These are phyloP conservation scores for Pseudorectes ferrugineus DNA, from an alignment of 2,113 vertebrate species.

Conservation along the genomic window DNA sequence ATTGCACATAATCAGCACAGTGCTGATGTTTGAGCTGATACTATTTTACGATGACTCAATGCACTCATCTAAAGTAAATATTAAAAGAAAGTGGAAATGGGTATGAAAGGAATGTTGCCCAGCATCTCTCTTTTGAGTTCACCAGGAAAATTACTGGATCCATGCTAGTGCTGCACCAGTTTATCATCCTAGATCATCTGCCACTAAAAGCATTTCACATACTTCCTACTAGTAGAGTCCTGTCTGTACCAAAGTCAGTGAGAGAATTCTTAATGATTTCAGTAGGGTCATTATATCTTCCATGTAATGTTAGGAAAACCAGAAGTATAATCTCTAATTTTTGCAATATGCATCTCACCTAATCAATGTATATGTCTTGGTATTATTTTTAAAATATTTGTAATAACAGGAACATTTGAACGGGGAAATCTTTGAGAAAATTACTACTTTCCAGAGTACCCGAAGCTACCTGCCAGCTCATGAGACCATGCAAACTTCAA, in stretches of 20 bases:
- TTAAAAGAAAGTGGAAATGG: not conserved
- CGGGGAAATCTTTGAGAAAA: not conserved
- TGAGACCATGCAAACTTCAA: not conserved
- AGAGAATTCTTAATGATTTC: not conserved
- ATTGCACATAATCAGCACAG: not conserved
- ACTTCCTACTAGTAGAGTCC: not conserved
- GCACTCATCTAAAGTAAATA: not conserved
- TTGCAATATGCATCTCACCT: not conserved
- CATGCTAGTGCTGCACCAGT: not conserved
- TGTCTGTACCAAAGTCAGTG: not conserved
- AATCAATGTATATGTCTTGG: not conserved
- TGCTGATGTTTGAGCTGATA: not conserved
- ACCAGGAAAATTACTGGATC: not conserved
- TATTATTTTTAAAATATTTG: not conserved
- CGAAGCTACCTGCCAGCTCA: not conserved
- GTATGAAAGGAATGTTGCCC: not conserved
- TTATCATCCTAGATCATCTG: not conserved
- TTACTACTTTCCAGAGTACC: not conserved
- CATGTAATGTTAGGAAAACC: not conserved
- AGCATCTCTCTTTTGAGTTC: not conserved
- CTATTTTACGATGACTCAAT: not conserved
- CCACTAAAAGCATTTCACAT: not conserved
- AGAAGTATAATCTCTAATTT: not conserved
- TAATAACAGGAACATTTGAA: not conserved
- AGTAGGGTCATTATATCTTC: not conserved